Percentiles rank a stretch among this genome's conserved stretches.
These are phyloP conservation scores for Acanthurus lineatus DNA, from an alignment of 2,797 vertebrate species.

Conservation along the genomic window DNA sequence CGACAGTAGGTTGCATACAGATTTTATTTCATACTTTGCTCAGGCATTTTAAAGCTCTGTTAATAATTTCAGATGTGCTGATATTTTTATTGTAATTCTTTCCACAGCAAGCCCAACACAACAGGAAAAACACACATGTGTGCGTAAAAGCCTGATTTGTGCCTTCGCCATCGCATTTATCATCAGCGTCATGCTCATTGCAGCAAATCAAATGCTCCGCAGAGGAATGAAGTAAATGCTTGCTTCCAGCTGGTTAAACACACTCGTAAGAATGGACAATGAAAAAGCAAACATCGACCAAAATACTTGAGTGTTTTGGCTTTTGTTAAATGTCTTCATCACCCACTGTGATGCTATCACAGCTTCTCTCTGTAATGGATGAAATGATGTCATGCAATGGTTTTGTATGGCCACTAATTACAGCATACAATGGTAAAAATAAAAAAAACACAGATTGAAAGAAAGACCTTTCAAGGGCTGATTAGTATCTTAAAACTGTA, in stretches of 20 bases:
- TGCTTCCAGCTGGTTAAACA: slow-evolving; percentile 28
- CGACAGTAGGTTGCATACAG: slow-evolving; percentile 88
- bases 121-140: slow-evolving; percentile 98
- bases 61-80: not conserved
- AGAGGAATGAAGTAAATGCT: slow-evolving; percentile 93
- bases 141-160: slow-evolving; percentile 98
- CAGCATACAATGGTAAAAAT: slow-evolving; percentile 11
- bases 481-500: slow-evolving; percentile 40
- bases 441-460: slow-evolving; percentile 11
- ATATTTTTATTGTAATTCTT: slow-evolving; percentile 43
- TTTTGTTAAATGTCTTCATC: slow-evolving; percentile 44
- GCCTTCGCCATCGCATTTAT: slow-evolving; percentile 98
- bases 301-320: slow-evolving; percentile 44
- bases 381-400: slow-evolving; percentile 62
- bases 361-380: slow-evolving; percentile 42
- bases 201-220: slow-evolving; percentile 97
- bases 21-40: slow-evolving; percentile 15
- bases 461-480: slow-evolving; percentile 68
- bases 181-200: slow-evolving; percentile 99
- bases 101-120: slow-evolving; percentile 94
- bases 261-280: slow-evolving; percentile 2
- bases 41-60: not conserved
- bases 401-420: slow-evolving; percentile 41
- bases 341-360: slow-evolving; percentile 36
- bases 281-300: slow-evolving; percentile 50